These are phyloP conservation scores for Equus quagga DNA, from an alignment of 2,113 vertebrate species.

Conservation along the genomic window DNA sequence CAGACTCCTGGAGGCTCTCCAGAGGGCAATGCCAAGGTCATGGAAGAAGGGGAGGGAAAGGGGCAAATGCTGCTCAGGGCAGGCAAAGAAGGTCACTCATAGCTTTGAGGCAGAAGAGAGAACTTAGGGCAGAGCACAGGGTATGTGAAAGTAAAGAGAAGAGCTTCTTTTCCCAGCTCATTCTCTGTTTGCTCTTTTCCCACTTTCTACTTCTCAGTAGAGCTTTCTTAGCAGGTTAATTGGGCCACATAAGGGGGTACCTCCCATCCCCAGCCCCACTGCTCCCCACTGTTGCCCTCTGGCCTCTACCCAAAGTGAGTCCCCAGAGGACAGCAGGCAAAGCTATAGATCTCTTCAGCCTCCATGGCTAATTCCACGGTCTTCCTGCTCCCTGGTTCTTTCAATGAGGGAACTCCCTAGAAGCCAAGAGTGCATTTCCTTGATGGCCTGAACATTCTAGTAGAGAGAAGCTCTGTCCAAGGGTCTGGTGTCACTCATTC, in stretches of 20 bases:
- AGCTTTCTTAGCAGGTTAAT: not conserved
- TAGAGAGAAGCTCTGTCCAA: not conserved
- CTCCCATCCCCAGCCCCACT: not conserved
- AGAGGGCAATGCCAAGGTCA: not conserved
- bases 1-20: not conserved
- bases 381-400: not conserved
- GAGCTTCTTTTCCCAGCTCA: rapidly evolving
- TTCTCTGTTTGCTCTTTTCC: not conserved
- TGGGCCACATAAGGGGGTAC: rapidly evolving
- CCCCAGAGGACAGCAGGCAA: rapidly evolving
- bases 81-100: not conserved
- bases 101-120: not conserved
- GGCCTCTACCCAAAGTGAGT: not conserved
- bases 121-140: not conserved
- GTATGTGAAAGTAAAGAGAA: rapidly evolving
- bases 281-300: rapidly evolving
- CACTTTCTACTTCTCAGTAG: not conserved
- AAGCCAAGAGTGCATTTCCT: not conserved
- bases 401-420: not conserved
- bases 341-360: rapidly evolving
- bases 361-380: not conserved
- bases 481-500: not conserved
- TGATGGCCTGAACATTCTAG: not conserved
- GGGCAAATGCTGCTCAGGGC: not conserved
- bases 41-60: not conserved